Evolutionary conservation across 2,888 invertebrate genomes (phyloP), one percentile per base, ranked within the genome.

Genomic region (Pantelozetes paolii): DNA sequence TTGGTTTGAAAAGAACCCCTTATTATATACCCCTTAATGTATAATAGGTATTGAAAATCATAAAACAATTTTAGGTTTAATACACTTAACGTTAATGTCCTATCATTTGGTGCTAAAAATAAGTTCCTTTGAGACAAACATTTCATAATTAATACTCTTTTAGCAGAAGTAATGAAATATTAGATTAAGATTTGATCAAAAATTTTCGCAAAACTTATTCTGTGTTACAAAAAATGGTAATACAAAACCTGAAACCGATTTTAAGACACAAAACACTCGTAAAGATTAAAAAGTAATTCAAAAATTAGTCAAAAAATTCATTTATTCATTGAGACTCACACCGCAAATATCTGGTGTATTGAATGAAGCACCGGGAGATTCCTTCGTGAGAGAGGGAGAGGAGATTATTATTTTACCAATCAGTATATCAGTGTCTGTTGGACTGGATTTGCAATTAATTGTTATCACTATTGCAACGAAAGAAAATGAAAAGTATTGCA

Each of bases 301-400:
- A n/a, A n/a, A n/a, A n/a, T n/a, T n/a, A n/a, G n/a, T n/a, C n/a
- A n/a, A n/a, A n/a, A n/a, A n/a, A n/a, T n/a, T n/a, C n/a, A n/a
- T n/a, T n/a, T n/a, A n/a, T n/a, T n/a, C n/a, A n/a, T n/a, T n/a
- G n/a, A n/a, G n/a, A 67, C 67, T 67, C 67, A 67, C 67, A 67
- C 40, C 67, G 67, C 15, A 67, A 67, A 42, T 67, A 18, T 67
- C 42, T 67, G 2, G 67, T 67, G 20, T 67, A 67, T 11, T 67
- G 67, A 67, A 67, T 67, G 23, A 67, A 20, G 67, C 67, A 67
- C 42, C 20, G 32, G 67, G 67, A 67, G 67, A 67, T 67, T 23
- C 67, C 67, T 67, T 67, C 32, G 36, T n/a, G 11, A 36, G 13
- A 67, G 42, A 67, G 36, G 67, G 67, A 67, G 42, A 67, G 62